These are phyloP conservation scores for Brachyhypopomus gauderio DNA, from an alignment of 2,113 vertebrate genomes.

Conservation along the genomic window DNA sequence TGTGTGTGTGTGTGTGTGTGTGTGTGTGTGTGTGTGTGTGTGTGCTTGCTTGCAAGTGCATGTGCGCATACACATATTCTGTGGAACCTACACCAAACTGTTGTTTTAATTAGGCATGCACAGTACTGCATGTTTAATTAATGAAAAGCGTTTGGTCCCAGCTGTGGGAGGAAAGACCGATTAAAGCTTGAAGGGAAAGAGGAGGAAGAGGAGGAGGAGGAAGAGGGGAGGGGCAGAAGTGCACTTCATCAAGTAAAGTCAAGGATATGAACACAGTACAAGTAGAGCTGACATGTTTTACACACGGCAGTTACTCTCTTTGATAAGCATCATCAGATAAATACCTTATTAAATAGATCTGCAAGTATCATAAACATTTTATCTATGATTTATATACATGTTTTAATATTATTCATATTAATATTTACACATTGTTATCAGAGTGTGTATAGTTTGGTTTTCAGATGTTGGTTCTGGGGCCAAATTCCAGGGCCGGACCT, in stretches of 20 bases:
- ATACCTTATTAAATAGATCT: too few relatives aligned
- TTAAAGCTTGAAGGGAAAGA: slow-evolving; percentile 6
- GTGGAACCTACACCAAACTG: not conserved
- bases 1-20: not conserved
- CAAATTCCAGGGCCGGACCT: not conserved
- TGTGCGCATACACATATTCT: not conserved
- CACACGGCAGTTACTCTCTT: too few relatives aligned
- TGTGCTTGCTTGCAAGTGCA: not conserved
- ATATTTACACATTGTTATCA: not conserved
- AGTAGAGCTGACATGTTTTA: too few relatives aligned
- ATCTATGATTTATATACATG: too few relatives aligned
- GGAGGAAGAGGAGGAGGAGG: not conserved
- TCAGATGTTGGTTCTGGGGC: not conserved
- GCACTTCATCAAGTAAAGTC: not conserved
- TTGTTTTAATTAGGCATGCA: slow-evolving; percentile 42
- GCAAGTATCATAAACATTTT: too few relatives aligned
- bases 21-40: slow-evolving; percentile 23
- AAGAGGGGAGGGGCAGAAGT: not conserved
- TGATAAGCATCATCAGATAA: too few relatives aligned
- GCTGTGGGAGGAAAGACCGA: slow-evolving; percentile 34
- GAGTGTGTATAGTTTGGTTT: not conserved
- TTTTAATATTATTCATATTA: too few relatives aligned
- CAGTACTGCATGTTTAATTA: slow-evolving; percentile 33
- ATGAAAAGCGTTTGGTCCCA: slow-evolving; percentile 18
- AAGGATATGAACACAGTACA: not conserved